phyloP scores from a whole-genome alignment of 2,797 vertebrate genomes.

The Eulemur rubriventer region DNA sequence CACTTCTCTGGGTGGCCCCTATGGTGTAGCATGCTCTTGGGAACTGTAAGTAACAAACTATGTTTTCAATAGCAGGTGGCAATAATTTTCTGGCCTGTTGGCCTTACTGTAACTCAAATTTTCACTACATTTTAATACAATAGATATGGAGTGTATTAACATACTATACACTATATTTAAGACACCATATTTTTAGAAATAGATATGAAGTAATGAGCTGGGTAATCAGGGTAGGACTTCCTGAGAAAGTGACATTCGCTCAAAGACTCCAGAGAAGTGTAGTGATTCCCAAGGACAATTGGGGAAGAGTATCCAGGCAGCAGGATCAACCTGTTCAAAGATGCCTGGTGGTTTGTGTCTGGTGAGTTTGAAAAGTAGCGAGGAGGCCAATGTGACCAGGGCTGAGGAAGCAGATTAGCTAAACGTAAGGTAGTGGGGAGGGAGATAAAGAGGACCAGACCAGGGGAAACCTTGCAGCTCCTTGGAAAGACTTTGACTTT shows the following conservation, averaged over 20 bases:
- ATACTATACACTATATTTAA: neutral
- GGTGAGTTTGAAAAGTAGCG: neutral
- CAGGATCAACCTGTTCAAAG: neutral
- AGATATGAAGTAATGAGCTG: neutral
- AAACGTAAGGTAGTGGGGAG: neutral
- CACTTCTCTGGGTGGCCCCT: too few relatives aligned
- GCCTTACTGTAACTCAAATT: neutral
- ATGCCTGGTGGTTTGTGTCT: neutral
- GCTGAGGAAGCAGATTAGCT: neutral
- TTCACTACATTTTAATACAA: neutral
- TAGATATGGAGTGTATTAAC: neutral
- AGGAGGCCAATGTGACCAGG: neutral
- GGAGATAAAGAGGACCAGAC: neutral
- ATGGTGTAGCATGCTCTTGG: neutral
- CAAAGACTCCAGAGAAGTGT: neutral
- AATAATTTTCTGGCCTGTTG: neutral
- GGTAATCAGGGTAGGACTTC: neutral
- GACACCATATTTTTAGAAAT: neutral
- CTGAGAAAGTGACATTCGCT: neutral
- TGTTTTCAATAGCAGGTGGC: neutral
- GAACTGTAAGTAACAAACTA: neutral
- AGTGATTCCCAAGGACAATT: neutral
- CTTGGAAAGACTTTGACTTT: neutral
- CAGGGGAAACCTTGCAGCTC: neutral
- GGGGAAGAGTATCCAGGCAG: neutral